phyloP scores from a whole-genome alignment of 2,797 vertebrate species.

The Harpagifer antarcticus region DNA sequence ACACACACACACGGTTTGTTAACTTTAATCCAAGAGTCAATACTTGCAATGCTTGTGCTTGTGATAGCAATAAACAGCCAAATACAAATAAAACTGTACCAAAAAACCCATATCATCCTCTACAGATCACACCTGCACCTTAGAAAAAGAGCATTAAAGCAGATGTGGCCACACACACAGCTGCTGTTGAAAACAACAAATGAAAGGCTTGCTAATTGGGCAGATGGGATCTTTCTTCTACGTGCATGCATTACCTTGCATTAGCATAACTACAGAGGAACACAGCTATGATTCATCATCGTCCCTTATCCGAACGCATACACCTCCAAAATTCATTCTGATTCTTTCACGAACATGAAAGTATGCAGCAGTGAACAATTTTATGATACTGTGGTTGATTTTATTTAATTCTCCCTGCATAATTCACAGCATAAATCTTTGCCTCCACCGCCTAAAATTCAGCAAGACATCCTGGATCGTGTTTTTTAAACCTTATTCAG shows the following conservation, averaged over 20 bases:
- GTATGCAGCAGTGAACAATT: slow-evolving; percentile 8
- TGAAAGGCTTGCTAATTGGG: slow-evolving; percentile 66
- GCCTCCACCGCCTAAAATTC: neutral
- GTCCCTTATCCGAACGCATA: slow-evolving; percentile 46
- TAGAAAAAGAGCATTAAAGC: slow-evolving; percentile 19
- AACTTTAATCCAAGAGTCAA: neutral
- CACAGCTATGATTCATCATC: slow-evolving; percentile 73
- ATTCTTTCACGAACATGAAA: slow-evolving; percentile 59
- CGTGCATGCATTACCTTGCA: slow-evolving; percentile 72
- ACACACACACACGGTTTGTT: neutral
- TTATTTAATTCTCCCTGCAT: neutral
- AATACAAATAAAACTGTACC: neutral
- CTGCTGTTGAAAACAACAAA: slow-evolving; percentile 73
- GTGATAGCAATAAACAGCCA: neutral
- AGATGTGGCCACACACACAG: slow-evolving; percentile 50
- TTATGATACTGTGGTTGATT: neutral
- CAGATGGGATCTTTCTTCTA: slow-evolving; percentile 79
- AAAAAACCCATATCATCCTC: slow-evolving; percentile 25
- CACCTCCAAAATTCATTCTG: slow-evolving; percentile 37
- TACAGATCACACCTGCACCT: slow-evolving; percentile 58
- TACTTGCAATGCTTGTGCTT: neutral
- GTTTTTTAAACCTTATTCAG: too few relatives aligned
- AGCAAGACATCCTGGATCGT: too few relatives aligned
- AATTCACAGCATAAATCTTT: neutral
- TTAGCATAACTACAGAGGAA: slow-evolving; percentile 79